phyloP scores from a whole-genome alignment of 2,113 vertebrate genomes.

The Lichenostomus cassidix region DNA sequence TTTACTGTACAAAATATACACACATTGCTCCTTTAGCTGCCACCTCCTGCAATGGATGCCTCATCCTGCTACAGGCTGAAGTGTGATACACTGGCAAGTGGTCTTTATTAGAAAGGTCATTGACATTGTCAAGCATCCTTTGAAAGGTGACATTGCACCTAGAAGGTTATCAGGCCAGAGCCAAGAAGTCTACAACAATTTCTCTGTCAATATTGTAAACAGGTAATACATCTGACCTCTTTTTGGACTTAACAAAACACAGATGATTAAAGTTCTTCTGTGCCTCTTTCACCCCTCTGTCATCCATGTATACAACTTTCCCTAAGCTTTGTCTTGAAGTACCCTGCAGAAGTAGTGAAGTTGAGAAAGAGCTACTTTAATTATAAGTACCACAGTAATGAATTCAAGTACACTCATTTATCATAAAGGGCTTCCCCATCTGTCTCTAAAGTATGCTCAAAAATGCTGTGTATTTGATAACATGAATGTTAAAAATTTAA shows the following conservation, averaged over 20 bases:
- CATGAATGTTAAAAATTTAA: constrained; percentile 71
- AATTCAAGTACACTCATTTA: constrained; percentile 81
- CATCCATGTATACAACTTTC: not conserved
- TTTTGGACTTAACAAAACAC: constrained; percentile 58
- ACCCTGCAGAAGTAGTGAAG: constrained; percentile 60
- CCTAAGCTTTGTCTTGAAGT: constrained; percentile 53
- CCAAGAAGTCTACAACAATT: constrained; percentile 68
- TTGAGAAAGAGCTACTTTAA: constrained; percentile 77
- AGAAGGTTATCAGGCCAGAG: constrained; percentile 62
- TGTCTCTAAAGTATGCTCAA: constrained; percentile 80
- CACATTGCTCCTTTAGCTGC: not conserved
- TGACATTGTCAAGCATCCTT: constrained; percentile 44
- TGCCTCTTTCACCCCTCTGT: not conserved
- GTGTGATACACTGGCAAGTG: constrained; percentile 11
- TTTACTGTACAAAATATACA: not conserved
- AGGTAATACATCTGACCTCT: constrained; percentile 57
- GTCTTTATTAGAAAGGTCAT: constrained; percentile 54
- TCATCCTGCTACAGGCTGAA: not conserved
- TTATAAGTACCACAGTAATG: constrained; percentile 77
- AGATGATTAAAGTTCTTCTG: constrained; percentile 24
- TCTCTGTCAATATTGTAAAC: constrained; percentile 60
- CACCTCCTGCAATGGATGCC: not conserved
- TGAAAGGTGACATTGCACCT: constrained; percentile 42
- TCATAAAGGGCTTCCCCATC: constrained; percentile 79
- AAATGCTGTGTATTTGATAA: constrained; percentile 78